A percentile compares a stretch with the other conserved stretches of the same genome.
Evolutionary conservation across 2,888 invertebrate genomes (phyloP).

Genomic region (Mesoligia furuncula): DNA sequence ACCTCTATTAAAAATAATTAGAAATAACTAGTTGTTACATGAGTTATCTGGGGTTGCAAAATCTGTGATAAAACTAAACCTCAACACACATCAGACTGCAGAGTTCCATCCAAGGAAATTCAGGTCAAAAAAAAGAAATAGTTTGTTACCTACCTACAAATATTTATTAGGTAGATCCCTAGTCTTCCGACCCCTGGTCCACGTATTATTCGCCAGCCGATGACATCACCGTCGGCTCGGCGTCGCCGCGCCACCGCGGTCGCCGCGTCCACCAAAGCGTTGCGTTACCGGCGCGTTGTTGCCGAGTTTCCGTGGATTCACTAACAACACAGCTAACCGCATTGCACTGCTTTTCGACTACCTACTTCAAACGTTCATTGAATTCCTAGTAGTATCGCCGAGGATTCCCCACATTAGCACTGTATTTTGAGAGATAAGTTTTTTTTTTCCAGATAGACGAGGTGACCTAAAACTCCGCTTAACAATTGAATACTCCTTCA

Average conservation of each 20-base stretch:
- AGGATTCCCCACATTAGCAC: no score
- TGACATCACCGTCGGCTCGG: slow-evolving; percentile 80
- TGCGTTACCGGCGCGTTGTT: slow-evolving; percentile 25
- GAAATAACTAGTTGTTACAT: not conserved
- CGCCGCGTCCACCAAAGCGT: slow-evolving; percentile 15
- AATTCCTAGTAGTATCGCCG: not conserved
- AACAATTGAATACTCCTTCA: slow-evolving; percentile 1
- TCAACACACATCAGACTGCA: not conserved
- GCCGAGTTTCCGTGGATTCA: slow-evolving; percentile 17
- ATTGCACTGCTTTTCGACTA: slow-evolving; percentile 7
- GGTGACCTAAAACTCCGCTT: no score
- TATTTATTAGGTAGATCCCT: not conserved
- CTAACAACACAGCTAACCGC: slow-evolving; percentile 4
- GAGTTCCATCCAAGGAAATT: not conserved
- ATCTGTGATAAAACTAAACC: not conserved
- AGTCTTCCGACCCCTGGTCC: slow-evolving; percentile 68
- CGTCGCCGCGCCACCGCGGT: slow-evolving; percentile 19
- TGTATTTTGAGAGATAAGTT: no score
- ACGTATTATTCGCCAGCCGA: slow-evolving; percentile 77
- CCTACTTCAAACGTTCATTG: not conserved
- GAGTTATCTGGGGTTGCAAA: not conserved
- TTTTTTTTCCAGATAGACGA: no score
- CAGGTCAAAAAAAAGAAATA: not conserved
- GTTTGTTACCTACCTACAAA: no score
- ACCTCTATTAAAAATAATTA: no score